Evolutionary conservation across 2,888 invertebrate species (phyloP), one percentile per base, ranked within the genome.

Genomic region (Zaprionus lineosus): DNA sequence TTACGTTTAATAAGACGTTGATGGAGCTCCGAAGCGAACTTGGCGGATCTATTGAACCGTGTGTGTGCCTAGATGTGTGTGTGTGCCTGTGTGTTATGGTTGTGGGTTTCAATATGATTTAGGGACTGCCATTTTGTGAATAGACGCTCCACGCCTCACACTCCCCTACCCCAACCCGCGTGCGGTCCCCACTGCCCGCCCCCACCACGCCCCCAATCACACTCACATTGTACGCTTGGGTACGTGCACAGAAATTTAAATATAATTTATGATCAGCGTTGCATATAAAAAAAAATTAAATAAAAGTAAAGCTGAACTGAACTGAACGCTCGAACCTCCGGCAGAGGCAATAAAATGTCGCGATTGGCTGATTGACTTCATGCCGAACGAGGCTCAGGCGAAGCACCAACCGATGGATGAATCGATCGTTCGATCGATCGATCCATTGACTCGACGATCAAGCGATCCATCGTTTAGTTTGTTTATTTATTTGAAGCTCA

Each of bases 221-320:
- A 53, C 53, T 46, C 70, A 71, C 72, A 71, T 77, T 68, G 62
- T 71, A 63, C 75, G 70, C 75, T 69, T 73, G 64, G 65, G 60
- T 81, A 81, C 84, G 81, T 84, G 81, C 64, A 66, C 71, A 61
- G 81, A 81, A 81, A 81, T 84, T 78, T 82, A 81, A 81, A 79
- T 74, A 81, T 75, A 78, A 82, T 81, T 81, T 81, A 84, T 75
- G 81, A 78, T 53, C 68, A 46, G 50, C 69, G 34, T 28, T 55
- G 73, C 74, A 67, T 70, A 82, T 60, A 74, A 59, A 83, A 51
- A 44, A 51, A n/a, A 29, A 29, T 41, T 15, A 31, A 50, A 47
- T 37, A 39, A 29, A 46, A 26, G n/a, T n/a, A n/a, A n/a, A n/a
- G n/a, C n/a, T n/a, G n/a, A n/a, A n/a, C n/a, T n/a, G n/a, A 41